Evolutionary conservation across 2,797 vertebrate species (phyloP).

Genomic region (Rhynchotus rufescens): DNA sequence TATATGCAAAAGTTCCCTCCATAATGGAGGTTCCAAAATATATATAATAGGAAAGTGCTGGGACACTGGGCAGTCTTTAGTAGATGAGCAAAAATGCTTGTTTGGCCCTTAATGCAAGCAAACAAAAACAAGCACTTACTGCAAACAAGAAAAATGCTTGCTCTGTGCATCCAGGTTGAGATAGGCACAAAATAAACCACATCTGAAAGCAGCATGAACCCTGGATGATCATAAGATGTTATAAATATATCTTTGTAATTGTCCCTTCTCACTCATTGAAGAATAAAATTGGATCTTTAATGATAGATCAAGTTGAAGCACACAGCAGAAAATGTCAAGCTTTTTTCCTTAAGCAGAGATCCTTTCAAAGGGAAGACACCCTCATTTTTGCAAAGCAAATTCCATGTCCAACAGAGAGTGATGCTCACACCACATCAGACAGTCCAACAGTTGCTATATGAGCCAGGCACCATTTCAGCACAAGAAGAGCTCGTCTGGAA

Average conservation of each 20-base stretch:
- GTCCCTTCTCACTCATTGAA: background rate
- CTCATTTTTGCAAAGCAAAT: fast-evolving
- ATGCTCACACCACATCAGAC: background rate
- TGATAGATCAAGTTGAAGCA: fast-evolving
- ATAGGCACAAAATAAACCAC: fast-evolving
- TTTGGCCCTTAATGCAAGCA: background rate
- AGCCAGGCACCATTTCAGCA: background rate
- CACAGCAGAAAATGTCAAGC: background rate
- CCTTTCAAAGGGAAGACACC: background rate
- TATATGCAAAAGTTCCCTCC: background rate
- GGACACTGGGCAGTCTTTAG: background rate
- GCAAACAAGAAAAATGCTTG: background rate
- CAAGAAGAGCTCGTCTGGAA: constrained; percentile 8
- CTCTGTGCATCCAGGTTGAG: background rate
- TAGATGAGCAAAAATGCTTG: background rate
- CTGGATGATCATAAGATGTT: background rate
- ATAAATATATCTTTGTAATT: background rate
- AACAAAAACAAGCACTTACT: no score
- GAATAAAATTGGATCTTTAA: background rate
- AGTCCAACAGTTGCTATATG: background rate
- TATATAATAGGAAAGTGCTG: background rate
- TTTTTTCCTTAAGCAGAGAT: background rate
- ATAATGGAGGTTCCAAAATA: background rate
- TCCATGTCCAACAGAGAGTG: background rate
- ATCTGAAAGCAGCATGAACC: background rate